Evolutionary conservation across 1,140 invertebrate genomes (phyloP).

Genomic region (Campodea augens): DNA sequence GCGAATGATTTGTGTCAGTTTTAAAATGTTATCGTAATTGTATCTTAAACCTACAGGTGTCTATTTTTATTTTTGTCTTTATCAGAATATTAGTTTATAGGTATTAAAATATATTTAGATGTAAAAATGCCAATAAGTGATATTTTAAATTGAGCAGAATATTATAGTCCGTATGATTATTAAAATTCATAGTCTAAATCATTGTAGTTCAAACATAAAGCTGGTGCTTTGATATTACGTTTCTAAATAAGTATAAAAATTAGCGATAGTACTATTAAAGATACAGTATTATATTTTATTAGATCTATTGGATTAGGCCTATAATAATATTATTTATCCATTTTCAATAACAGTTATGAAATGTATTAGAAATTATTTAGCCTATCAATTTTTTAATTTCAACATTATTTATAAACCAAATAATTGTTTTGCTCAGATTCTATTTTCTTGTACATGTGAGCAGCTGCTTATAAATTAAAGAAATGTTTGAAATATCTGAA

Average conservation of each 20-base stretch:
- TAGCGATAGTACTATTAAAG: too few relatives aligned
- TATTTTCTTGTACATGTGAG: too few relatives aligned
- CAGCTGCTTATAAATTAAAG: too few relatives aligned
- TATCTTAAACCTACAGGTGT: background rate
- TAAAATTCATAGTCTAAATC: background rate
- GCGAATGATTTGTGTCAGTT: background rate
- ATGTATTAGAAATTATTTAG: too few relatives aligned
- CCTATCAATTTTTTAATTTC: too few relatives aligned
- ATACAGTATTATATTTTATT: too few relatives aligned
- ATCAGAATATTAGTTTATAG: constrained; percentile 1
- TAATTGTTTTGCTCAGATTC: too few relatives aligned
- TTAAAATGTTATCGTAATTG: background rate
- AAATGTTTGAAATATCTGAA: too few relatives aligned
- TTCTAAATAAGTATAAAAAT: background rate
- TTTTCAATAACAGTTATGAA: background rate
- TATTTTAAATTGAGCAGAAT: background rate
- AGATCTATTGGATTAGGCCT: too few relatives aligned
- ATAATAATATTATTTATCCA: too few relatives aligned
- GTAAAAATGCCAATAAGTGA: background rate
- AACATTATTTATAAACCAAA: too few relatives aligned
- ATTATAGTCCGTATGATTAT: background rate
- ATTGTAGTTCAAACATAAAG: background rate
- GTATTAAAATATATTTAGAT: background rate
- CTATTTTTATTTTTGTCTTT: background rate
- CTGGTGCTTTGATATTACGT: background rate